Evolutionary conservation across 2,888 invertebrate genomes (phyloP), one percentile per base, ranked within the genome.

Genomic region (Holacanthella duospinosa): DNA sequence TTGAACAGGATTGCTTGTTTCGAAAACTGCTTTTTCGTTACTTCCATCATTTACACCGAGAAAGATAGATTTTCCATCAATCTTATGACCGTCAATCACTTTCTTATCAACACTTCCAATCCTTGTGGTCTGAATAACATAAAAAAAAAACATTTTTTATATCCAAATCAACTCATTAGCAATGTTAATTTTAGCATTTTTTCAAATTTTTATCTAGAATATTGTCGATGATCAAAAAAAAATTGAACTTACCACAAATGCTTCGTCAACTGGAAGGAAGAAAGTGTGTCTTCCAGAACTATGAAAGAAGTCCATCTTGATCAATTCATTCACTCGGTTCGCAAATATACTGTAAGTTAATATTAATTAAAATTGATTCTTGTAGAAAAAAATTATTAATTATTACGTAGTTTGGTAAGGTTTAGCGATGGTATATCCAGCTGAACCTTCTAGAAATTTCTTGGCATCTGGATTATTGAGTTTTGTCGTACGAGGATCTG

Each of bases 181-280:
- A 16, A 55, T 21, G 27, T 55, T 55, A 26, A 6, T 26, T 26
- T 55, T 21, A 55, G n/a, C n/a, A n/a, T n/a, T n/a, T n/a, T n/a
- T n/a, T n/a, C n/a, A n/a, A n/a, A n/a, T n/a, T n/a, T n/a, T n/a
- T n/a, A n/a, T n/a, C n/a, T n/a, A n/a, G n/a, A n/a, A n/a, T n/a
- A n/a, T n/a, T 25, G 24, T 6, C 4, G 12, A 28, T 55, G 4
- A 16, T 12, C 24, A 26, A 53, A 53, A 4, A 53, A 53, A 53
- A 53, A 43, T 12, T 43, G 43, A 19, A 3, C 74, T 79, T 80
- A 91, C 91, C 84, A 86, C 87, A 74, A 91, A 89, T 63, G 90
- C 91, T 76, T 90, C 88, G 77, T 93, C 91, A 54, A 93, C 86
- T 6, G 93, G 93, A 74, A 93, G 86, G 76, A 93, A 89, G 78